A percentile compares a stretch with the other conserved stretches of the same genome.
Conservation (phyloP, 1,140 invertebrate species). For the Sweltsa coloradensis region DNA sequence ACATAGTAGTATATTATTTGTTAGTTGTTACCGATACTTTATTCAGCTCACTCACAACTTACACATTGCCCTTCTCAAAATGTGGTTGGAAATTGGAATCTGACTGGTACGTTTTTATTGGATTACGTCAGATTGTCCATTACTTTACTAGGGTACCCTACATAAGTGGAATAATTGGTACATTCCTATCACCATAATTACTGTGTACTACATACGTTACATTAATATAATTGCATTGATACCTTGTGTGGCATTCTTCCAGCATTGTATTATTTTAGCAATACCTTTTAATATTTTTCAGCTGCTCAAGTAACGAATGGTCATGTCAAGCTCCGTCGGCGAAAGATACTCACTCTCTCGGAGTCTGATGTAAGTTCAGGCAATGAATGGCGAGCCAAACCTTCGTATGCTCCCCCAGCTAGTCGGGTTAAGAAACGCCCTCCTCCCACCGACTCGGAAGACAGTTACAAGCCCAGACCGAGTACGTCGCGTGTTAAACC, state of each 20-base stretch:
- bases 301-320: neutral
- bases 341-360: neutral
- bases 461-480: conserved; percentile 7
- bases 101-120: neutral
- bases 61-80: neutral
- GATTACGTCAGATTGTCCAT: neutral
- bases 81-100: neutral
- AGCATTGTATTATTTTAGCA: neutral
- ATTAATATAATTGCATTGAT: no score
- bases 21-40: no score
- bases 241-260: no score
- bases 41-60: no score
- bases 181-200: no score
- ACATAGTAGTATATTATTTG: neutral
- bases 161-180: no score
- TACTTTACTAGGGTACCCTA: no score
- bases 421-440: conserved; percentile 7
- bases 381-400: neutral
- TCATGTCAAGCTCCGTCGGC: neutral
- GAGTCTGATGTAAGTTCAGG: neutral
- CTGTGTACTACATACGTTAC: no score
- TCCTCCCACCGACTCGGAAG: conserved; percentile 7
- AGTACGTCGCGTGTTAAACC: no score
- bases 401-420: neutral
- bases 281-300: neutral